Evolutionary conservation across 2,888 invertebrate species (phyloP).

Genomic region (Drosophila hamatofila): DNA sequence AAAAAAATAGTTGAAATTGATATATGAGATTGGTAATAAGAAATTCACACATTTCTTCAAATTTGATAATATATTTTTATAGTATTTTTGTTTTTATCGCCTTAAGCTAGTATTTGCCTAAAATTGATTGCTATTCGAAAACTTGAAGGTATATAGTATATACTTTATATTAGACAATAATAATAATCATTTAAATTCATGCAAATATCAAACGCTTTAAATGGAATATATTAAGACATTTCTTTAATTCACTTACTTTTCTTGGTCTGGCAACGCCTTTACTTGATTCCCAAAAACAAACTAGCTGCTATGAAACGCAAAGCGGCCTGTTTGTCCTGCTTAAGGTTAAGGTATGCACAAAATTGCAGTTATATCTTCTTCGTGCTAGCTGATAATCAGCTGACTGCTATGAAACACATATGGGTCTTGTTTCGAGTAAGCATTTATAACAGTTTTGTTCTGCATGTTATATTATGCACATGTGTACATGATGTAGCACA

Average conservation of each 20-base stretch:
- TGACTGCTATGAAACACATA: background rate
- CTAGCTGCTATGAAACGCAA: background rate
- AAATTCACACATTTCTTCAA: too few relatives aligned
- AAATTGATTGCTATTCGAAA: too few relatives aligned
- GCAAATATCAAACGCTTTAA: background rate
- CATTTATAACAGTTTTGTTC: background rate
- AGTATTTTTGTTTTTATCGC: too few relatives aligned
- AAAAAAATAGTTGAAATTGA: background rate
- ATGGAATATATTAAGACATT: background rate
- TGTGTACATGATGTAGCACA: background rate
- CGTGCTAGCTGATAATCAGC: background rate
- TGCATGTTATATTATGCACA: background rate
- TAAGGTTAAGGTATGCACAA: too few relatives aligned
- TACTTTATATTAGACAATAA: too few relatives aligned
- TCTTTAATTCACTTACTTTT: background rate
- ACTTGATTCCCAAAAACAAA: background rate
- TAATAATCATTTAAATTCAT: too few relatives aligned
- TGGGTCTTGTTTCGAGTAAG: too few relatives aligned
- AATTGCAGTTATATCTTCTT: too few relatives aligned
- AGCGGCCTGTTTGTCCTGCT: too few relatives aligned
- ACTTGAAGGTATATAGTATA: too few relatives aligned
- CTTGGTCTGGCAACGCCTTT: constrained; percentile 7
- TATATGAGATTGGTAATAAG: background rate
- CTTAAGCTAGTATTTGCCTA: too few relatives aligned
- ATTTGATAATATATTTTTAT: too few relatives aligned